Evolutionary conservation across 2,888 invertebrate species (phyloP).

Genomic region (Cephus nigrinus): DNA sequence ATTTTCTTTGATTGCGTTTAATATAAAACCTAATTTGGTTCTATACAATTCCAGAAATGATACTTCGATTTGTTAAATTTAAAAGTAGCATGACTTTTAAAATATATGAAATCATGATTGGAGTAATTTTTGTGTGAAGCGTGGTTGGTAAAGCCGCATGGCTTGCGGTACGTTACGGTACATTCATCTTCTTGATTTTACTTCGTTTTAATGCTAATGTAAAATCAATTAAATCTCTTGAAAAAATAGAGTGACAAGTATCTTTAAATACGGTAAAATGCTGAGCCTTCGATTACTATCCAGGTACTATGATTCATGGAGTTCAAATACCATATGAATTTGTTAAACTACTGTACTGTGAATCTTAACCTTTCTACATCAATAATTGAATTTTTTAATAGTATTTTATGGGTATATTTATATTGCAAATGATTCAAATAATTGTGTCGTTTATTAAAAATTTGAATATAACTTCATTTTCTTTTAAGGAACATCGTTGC

Average conservation of each 20-base stretch:
- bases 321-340: neutral
- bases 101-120: neutral
- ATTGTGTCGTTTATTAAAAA: neutral
- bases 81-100: neutral
- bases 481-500: conserved; percentile 32
- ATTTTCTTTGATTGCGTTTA: neutral
- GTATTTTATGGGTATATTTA: neutral
- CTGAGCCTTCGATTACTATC: neutral
- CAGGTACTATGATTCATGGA: neutral
- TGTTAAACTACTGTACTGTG: neutral
- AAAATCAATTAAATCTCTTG: neutral
- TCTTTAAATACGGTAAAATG: neutral
- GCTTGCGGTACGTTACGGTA: neutral
- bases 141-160: neutral
- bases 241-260: neutral
- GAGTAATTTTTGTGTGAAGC: neutral
- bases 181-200: neutral
- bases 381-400: neutral
- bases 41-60: neutral
- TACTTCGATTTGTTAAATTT: neutral
- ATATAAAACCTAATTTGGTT: neutral
- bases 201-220: neutral
- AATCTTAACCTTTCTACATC: neutral
- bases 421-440: neutral
- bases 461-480: neutral